These are phyloP conservation scores for Salvator merianae DNA, from an alignment of 2,113 vertebrate genomes.

Conservation along the genomic window DNA sequence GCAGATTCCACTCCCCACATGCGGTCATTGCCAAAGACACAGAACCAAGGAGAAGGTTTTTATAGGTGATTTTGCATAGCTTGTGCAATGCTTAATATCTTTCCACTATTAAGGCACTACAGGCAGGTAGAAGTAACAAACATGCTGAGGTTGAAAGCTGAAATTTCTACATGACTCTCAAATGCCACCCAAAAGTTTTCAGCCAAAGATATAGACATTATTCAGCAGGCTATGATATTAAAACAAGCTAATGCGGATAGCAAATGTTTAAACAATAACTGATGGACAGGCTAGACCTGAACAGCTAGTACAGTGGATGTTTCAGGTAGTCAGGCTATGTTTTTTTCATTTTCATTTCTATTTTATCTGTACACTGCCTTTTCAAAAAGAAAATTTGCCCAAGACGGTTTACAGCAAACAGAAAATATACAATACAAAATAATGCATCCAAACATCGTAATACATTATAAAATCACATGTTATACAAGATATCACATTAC, in stretches of 20 bases:
- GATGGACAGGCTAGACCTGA: not conserved
- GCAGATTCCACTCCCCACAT: not conserved
- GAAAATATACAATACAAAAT: too few species aligned
- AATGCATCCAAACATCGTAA: too few species aligned
- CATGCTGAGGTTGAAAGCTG: not conserved
- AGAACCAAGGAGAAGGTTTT: not conserved
- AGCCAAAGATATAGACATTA: not conserved
- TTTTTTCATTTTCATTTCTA: too few species aligned
- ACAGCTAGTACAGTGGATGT: not conserved
- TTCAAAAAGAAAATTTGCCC: too few species aligned
- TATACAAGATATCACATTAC: too few species aligned
- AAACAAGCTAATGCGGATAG: not conserved
- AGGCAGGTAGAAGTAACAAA: not conserved
- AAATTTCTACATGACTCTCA: not conserved
- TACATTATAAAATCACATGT: too few species aligned
- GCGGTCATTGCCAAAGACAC: not conserved
- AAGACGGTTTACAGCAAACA: too few species aligned
- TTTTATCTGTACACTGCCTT: too few species aligned
- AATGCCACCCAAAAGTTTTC: not conserved
- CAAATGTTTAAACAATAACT: slow-evolving; percentile 3
- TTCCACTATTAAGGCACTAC: not conserved
- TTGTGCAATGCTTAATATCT: not conserved
- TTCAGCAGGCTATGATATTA: not conserved
- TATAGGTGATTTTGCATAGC: not conserved
- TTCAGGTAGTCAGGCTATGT: not conserved